Base-by-base conservation (phyloP, 2,797 vertebrate genomes). In the Centropyge bicolor region DNA sequence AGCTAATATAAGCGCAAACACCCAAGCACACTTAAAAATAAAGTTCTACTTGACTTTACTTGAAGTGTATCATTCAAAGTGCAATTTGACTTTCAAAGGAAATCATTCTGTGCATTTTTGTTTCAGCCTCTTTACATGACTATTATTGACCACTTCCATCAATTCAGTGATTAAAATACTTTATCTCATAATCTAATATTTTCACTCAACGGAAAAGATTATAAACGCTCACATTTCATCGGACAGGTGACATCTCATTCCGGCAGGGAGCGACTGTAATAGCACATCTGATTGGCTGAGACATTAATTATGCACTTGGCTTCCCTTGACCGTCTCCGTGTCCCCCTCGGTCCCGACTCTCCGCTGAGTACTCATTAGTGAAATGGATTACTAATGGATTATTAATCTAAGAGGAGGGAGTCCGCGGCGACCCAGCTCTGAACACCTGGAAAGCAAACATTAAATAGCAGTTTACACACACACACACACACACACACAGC, bases 241-340 rank as follows among this genome's bases (percentile, higher is more conserved):
- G 74, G 81, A 74, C 77, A 80, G 83, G 73, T 86, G 88, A 92
- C 78, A 87, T 90, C 84, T 86, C 81, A 73, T 77, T 71, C 81
- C 55, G 45, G 77, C 48, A 74, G 74, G 91, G 86, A 71, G 0
- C 60, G 68, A 78, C 86, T 75, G 75, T 94, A 95, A 95, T 93
- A 93, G 92, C 86, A 88, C 94, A 95, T 93, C 91, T 91, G 93
- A 96, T 94, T 94, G 94, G 94, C 92, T 94, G 90, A 95, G 96
- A 96, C 94, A 95, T 96, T 95, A 95, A 94, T 96, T 97, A 97
- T 96, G 94, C 96, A 96, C 95, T 96, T 94, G 95, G 96, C 91
- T 97, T 96, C 95, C 96, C 95, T 93, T 91, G 93, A 95, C 91
- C 95, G 95, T 95, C 91, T 87, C 70, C 1, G 78, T 93, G 90